These are phyloP conservation scores for Scalopus aquaticus DNA, from an alignment of 2,113 vertebrate species.

Conservation along the genomic window DNA sequence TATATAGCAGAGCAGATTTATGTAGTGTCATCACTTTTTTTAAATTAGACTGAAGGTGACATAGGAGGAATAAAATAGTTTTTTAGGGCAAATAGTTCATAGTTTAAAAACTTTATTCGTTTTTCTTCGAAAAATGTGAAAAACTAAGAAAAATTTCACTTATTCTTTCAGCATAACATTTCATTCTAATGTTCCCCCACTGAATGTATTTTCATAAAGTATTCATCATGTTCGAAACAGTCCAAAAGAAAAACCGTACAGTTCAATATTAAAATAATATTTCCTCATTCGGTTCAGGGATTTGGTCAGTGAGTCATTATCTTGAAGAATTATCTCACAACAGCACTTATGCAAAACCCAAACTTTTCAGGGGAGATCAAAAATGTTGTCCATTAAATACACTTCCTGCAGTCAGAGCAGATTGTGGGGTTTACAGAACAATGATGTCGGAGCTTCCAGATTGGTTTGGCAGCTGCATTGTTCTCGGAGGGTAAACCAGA, in stretches of 20 bases:
- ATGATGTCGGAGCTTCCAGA: constrained; percentile 93
- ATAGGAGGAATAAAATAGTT: background rate
- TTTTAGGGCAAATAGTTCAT: constrained; percentile 34
- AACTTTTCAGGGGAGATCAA: constrained; percentile 86
- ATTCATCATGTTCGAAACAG: constrained; percentile 55
- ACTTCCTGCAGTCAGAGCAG: constrained; percentile 91
- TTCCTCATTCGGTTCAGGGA: constrained; percentile 79
- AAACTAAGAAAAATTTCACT: constrained; percentile 4
- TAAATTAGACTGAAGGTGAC: background rate
- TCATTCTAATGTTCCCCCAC: background rate
- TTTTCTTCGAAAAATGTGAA: constrained; percentile 38
- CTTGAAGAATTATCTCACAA: constrained; percentile 75
- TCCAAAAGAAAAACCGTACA: constrained; percentile 18
- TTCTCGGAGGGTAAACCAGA: constrained; percentile 92
- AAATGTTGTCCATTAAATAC: constrained; percentile 87
- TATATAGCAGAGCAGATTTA: background rate
- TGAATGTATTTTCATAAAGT: constrained; percentile 29
- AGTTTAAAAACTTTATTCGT: constrained; percentile 47
- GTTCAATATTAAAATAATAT: constrained; percentile 81
- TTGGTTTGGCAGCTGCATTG: constrained; percentile 95
- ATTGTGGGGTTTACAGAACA: constrained; percentile 89
- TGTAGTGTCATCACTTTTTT: background rate
- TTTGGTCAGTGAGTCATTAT: constrained; percentile 84
- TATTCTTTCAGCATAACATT: constrained; percentile 30
- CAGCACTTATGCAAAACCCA: constrained; percentile 81